Conservation (phyloP, 2,888 invertebrate species). For the Drosophila stalkeri region DNA sequence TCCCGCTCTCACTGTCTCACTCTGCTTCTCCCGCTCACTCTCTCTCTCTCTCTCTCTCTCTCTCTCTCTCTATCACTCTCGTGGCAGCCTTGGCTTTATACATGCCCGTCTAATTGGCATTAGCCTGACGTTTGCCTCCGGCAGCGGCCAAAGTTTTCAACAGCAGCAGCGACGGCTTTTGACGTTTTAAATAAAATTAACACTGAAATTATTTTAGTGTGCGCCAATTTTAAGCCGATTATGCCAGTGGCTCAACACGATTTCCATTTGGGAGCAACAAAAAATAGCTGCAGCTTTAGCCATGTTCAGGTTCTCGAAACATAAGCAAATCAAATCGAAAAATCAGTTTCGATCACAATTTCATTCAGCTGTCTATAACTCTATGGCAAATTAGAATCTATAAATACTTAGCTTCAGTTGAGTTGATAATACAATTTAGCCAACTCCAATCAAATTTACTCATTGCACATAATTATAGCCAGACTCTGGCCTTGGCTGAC, state of each 20-base stretch:
- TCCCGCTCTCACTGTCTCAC: background rate
- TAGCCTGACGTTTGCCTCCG: slow-evolving; percentile 47
- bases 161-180: slow-evolving; percentile 29
- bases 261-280: slow-evolving; percentile 40
- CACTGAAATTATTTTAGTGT: slow-evolving; percentile 74
- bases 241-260: slow-evolving; percentile 38
- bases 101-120: slow-evolving; percentile 69
- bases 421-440: background rate
- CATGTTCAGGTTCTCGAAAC: slow-evolving; percentile 20
- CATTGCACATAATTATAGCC: background rate
- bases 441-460: background rate
- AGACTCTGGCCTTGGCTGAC: background rate
- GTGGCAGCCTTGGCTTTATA: background rate
- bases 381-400: background rate
- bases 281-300: slow-evolving; percentile 3
- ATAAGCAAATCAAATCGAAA: background rate
- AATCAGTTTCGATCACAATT: background rate
- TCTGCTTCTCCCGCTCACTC: background rate
- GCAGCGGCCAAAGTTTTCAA: slow-evolving; percentile 49
- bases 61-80: background rate
- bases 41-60: background rate
- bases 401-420: background rate
- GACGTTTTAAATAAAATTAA: slow-evolving; percentile 68
- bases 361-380: background rate
- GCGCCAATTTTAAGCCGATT: slow-evolving; percentile 71